Percentiles rank a stretch among this genome's conserved stretches.
Evolutionary conservation across 2,797 vertebrate genomes (phyloP).

Genomic region (Phataginus tricuspis): DNA sequence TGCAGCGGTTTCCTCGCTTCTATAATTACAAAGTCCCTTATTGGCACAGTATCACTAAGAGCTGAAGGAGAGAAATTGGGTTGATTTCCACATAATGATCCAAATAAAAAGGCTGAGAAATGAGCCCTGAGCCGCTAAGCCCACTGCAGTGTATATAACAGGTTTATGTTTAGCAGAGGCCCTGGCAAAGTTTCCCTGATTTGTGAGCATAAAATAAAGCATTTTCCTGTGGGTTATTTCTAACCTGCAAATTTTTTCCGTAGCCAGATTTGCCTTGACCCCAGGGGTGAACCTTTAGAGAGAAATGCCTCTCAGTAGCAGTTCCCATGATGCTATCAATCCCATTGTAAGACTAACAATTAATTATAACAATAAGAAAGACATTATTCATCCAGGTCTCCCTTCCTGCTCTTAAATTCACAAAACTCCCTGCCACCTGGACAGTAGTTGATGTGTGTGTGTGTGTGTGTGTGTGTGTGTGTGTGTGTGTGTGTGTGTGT

Average conservation of each 20-base stretch:
- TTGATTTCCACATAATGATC: slow-evolving; percentile 42
- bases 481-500: fast-evolving
- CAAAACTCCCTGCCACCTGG: slow-evolving; percentile 8
- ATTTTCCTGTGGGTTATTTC: slow-evolving; percentile 34
- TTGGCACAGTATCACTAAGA: not conserved
- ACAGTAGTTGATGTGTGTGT: not conserved
- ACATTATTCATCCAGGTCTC: slow-evolving; percentile 16
- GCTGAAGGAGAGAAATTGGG: not conserved
- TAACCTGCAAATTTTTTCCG: slow-evolving; percentile 45
- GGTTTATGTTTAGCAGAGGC: not conserved
- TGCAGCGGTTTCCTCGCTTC: not conserved
- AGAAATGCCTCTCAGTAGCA: not conserved
- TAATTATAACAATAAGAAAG: slow-evolving; percentile 47
- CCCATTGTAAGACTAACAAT: not conserved
- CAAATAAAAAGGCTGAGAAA: slow-evolving; percentile 40
- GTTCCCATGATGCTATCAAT: slow-evolving; percentile 26
- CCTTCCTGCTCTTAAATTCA: slow-evolving; percentile 40
- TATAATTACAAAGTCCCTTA: slow-evolving; percentile 35
- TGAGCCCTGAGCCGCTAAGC: not conserved
- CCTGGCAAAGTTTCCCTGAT: not conserved
- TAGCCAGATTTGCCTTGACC: slow-evolving; percentile 16
- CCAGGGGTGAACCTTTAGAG: not conserved
- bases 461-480: not conserved
- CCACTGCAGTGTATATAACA: not conserved
- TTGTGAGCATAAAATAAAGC: slow-evolving; percentile 39